A percentile compares a stretch with the other conserved stretches of the same genome.
Conservation (phyloP, 2,888 invertebrate species). For the Chaitophorus viminalis region DNA sequence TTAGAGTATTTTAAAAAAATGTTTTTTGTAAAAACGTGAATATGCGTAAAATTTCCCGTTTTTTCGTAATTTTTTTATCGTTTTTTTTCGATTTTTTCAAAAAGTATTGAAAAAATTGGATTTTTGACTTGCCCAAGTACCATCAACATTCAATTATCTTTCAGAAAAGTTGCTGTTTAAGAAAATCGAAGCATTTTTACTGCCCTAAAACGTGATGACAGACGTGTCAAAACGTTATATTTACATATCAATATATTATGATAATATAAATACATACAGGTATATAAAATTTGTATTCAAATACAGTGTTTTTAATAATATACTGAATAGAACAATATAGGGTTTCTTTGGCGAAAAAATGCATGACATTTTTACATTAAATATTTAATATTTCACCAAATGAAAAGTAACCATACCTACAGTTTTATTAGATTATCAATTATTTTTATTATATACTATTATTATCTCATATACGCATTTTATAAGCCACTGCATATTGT, state of each 20-base stretch:
- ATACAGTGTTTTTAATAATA: neutral
- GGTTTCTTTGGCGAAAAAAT: neutral
- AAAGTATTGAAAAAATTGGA: too few species aligned
- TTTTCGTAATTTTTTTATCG: too few species aligned
- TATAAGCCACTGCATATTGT: neutral
- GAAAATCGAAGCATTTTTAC: too few species aligned
- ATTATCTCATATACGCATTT: neutral
- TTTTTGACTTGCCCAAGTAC: too few species aligned
- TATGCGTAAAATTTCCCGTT: too few species aligned
- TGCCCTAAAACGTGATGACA: too few species aligned
- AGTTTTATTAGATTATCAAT: neutral
- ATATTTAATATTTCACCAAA: neutral
- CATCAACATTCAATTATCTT: too few species aligned
- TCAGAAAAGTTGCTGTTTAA: too few species aligned
- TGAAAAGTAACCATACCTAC: neutral
- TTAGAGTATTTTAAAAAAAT: too few species aligned
- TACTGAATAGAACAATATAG: neutral
- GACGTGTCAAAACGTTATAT: too few species aligned
- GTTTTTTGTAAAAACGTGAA: too few species aligned
- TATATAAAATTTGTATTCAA: neutral
- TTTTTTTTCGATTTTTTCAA: too few species aligned
- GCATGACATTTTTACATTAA: neutral
- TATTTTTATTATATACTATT: neutral
- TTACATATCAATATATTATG: neutral
- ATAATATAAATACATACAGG: neutral